Evolutionary conservation across 2,888 invertebrate species (phyloP).

Genomic region (Drosophila nr. perissopoda): DNA sequence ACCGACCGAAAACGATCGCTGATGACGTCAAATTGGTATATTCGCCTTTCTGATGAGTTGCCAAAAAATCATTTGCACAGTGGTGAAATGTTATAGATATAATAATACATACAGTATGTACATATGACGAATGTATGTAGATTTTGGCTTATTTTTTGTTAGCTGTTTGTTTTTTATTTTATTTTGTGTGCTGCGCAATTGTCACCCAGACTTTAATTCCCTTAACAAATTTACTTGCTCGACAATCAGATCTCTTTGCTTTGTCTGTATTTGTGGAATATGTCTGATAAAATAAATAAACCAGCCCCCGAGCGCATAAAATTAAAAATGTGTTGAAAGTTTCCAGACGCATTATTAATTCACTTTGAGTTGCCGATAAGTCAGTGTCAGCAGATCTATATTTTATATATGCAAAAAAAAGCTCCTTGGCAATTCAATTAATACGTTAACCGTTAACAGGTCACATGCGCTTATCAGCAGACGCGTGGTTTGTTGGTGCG

Average conservation of each 20-base stretch:
- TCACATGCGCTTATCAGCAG: constrained; percentile 75
- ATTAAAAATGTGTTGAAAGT: background rate
- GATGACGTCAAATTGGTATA: constrained; percentile 65
- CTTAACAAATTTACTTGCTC: constrained; percentile 36
- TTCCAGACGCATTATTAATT: constrained; percentile 26
- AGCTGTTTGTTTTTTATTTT: constrained; percentile 20
- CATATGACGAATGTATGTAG: constrained; percentile 11
- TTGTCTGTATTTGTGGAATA: constrained; percentile 49
- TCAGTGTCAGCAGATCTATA: constrained; percentile 30
- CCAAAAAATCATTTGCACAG: constrained; percentile 59
- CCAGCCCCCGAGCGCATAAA: constrained; percentile 39
- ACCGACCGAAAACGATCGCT: constrained; percentile 25
- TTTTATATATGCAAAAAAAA: constrained; percentile 47
- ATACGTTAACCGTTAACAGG: constrained; percentile 39
- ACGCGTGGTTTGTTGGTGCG: constrained; percentile 18
- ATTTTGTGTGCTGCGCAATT: constrained; percentile 66
- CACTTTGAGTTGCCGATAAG: constrained; percentile 48
- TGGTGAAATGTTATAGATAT: constrained; percentile 60
- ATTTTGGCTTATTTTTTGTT: constrained; percentile 12
- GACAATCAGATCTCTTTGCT: constrained; percentile 47
- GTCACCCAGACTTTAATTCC: constrained; percentile 47
- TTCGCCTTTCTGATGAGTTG: constrained; percentile 50
- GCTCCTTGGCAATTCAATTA: constrained; percentile 30
- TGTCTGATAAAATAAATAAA: constrained; percentile 22
- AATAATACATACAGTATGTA: background rate